phyloP scores from a whole-genome alignment of 2,888 invertebrate species.

The Oligia latruncula region DNA sequence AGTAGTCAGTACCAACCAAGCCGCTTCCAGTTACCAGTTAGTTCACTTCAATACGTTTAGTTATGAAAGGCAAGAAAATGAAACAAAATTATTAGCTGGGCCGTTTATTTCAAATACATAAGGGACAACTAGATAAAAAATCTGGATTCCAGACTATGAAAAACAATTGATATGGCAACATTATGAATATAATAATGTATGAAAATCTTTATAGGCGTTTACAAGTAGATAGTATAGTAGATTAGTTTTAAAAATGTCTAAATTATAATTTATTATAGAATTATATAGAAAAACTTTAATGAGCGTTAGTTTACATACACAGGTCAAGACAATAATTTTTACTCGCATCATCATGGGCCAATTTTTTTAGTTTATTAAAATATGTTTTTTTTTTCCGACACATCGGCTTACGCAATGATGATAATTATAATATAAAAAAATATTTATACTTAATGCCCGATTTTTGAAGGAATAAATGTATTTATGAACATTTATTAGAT shows the following conservation, averaged over 20 bases:
- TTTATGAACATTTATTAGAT: slow-evolving; percentile 13
- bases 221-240: slow-evolving; percentile 73
- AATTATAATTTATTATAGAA: slow-evolving; percentile 73
- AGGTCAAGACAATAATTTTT: slow-evolving; percentile 48
- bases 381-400: slow-evolving; percentile 46
- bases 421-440: slow-evolving; percentile 24
- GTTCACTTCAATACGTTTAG: neutral
- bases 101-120: slow-evolving; percentile 86
- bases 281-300: slow-evolving; percentile 73
- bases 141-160: slow-evolving; percentile 86
- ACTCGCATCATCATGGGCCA: slow-evolving; percentile 41
- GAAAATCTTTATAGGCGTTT: slow-evolving; percentile 77
- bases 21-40: too few relatives aligned
- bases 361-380: slow-evolving; percentile 50
- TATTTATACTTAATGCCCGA: slow-evolving; percentile 26
- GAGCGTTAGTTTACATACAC: slow-evolving; percentile 68
- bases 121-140: slow-evolving; percentile 88
- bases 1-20: too few relatives aligned
- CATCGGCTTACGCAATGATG: slow-evolving; percentile 40
- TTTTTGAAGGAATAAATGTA: slow-evolving; percentile 30
- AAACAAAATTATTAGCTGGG: slow-evolving; percentile 80
- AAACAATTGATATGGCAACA: slow-evolving; percentile 88
- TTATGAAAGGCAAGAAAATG: slow-evolving; percentile 55
- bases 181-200: slow-evolving; percentile 80
- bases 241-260: slow-evolving; percentile 75